Evolutionary conservation across 2,797 vertebrate species (phyloP).

Genomic region (Petrocephalus schoutedeni): DNA sequence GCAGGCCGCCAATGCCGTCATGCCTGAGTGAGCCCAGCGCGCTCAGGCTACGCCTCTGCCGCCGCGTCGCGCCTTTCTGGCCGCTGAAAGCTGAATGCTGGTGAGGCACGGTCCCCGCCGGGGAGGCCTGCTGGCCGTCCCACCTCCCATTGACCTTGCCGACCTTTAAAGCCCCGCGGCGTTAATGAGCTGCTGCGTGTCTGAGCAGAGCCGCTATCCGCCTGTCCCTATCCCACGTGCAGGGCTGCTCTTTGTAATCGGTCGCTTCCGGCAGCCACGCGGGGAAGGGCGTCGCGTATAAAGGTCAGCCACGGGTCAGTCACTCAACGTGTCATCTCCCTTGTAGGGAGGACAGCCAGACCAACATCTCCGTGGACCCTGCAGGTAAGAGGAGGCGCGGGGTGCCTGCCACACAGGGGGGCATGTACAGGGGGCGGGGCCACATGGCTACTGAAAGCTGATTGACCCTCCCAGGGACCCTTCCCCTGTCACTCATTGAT

Average conservation of each 20-base stretch:
- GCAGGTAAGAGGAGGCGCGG: slow-evolving; percentile 36
- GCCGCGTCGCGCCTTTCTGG: background rate
- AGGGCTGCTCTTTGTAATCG: background rate
- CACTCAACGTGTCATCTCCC: slow-evolving; percentile 34
- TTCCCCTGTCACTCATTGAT: background rate
- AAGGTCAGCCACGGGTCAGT: slow-evolving; percentile 13
- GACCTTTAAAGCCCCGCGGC: background rate
- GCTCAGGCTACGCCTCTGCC: background rate
- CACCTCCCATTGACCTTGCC: background rate
- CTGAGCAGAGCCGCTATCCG: background rate
- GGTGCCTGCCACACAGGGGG: background rate
- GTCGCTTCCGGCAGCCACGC: background rate
- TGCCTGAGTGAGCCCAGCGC: too few relatives aligned
- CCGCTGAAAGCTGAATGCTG: background rate
- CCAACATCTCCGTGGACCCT: slow-evolving; percentile 27
- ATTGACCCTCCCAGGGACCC: background rate
- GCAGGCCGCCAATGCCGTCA: background rate
- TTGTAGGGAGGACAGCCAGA: slow-evolving; percentile 49
- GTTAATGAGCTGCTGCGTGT: background rate
- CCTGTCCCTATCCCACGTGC: background rate
- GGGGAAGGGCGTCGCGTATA: background rate
- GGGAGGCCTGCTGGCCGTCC: background rate
- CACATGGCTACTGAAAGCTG: background rate
- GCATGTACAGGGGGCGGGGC: background rate
- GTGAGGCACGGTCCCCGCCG: too few relatives aligned